A percentile compares a stretch with the other conserved stretches of the same genome.
Evolutionary conservation across 2,113 vertebrate species (phyloP).

Genomic region (Thunnus thynnus): DNA sequence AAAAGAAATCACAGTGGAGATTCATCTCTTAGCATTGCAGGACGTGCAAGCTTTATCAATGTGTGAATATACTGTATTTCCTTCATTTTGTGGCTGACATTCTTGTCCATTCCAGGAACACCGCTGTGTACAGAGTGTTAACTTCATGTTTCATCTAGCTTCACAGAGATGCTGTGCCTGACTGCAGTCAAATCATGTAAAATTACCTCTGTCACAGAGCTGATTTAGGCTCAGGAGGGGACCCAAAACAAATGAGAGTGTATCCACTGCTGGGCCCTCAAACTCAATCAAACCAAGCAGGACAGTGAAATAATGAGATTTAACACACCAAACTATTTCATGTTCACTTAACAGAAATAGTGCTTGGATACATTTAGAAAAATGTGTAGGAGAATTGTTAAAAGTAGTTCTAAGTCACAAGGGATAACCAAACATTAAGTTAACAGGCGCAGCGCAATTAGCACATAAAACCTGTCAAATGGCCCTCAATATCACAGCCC

Average conservation of each 20-base stretch:
- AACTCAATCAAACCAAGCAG: slow-evolving; percentile 32
- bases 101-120: slow-evolving; percentile 44
- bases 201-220: slow-evolving; percentile 64
- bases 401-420: slow-evolving; percentile 54
- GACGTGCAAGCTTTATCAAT: slow-evolving; percentile 19
- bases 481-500: slow-evolving; percentile 68
- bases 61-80: slow-evolving; percentile 4
- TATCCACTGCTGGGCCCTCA: slow-evolving; percentile 14
- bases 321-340: not conserved
- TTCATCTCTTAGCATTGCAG: slow-evolving; percentile 10
- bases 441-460: slow-evolving; percentile 80
- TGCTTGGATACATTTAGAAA: slow-evolving; percentile 40
- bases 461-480: slow-evolving; percentile 78
- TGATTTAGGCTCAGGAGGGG: slow-evolving; percentile 57
- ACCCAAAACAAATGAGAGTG: slow-evolving; percentile 32
- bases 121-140: slow-evolving; percentile 52
- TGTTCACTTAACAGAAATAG: slow-evolving; percentile 16
- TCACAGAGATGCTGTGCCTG: slow-evolving; percentile 46
- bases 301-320: slow-evolving; percentile 25
- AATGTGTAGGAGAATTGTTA: slow-evolving; percentile 38
- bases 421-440: slow-evolving; percentile 60
- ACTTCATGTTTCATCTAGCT: slow-evolving; percentile 64
- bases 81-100: slow-evolving; percentile 42
- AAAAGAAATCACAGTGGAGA: slow-evolving; percentile 2
- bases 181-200: slow-evolving; percentile 58